Evolutionary conservation across 2,113 vertebrate species (phyloP), one percentile per base, ranked within the genome.

Genomic region (Xiphophorus hellerii): DNA sequence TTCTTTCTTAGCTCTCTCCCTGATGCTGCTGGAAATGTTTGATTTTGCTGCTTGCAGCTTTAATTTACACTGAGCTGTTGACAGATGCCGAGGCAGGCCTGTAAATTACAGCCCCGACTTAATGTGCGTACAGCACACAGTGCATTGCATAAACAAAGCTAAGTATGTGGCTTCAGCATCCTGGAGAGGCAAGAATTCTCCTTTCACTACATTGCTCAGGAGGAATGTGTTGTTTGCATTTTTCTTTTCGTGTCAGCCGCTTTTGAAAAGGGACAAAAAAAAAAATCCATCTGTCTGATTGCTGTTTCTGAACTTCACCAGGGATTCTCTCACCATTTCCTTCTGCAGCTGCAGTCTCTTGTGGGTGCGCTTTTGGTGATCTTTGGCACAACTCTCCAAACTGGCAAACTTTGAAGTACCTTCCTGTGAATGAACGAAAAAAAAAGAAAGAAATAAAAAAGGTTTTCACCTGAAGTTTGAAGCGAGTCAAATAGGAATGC

Each of bases 351-450:
- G 96, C 1, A 98, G 94, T 73, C 96, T 93, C 80, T 96, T 96
- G 92, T 98, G 97, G 2, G 96, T 96, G 76, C 95, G 95, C 76
- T 98, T 98, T 93, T 98, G 97, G 82, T 97, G 97, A 86, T 99
- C 97, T 72, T 98, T 99, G 90, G 96, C 96, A 3, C 94, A 95
- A 78, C 96, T 97, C 84, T 98, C 97, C 84, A 96, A 84, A 87
- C 95, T 98, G 0, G 97, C 97, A 93, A 98, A 99, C 92, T 98
- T 99, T 69, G 97, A 98, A 62, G 97, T 98, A 77, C 96, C 97
- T 93, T 99, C 97, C 97, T 99, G 91, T 33, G 37, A 76, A 77
- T 60, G 27, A 67, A 74, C 73, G 6, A 51, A 81, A 62, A 71
- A 33, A 61, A 44, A 33, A 8, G 0, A 44, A 33, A 8, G 0